Evolutionary conservation across 2,113 vertebrate species (phyloP), one percentile per base, ranked within the genome.

Genomic region (Spilogale gracilis): DNA sequence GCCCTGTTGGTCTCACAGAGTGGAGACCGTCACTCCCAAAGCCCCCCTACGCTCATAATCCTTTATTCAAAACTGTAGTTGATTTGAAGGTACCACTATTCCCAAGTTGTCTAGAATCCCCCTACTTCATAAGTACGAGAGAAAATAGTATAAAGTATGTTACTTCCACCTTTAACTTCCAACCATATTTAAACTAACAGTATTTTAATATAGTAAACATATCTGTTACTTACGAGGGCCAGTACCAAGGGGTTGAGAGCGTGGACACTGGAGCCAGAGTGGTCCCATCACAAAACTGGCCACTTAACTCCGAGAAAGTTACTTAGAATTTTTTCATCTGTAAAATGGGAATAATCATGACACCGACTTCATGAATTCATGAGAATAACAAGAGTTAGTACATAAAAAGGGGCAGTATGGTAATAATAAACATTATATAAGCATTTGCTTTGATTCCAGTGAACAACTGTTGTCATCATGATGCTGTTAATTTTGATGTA

Each of bases 41-140:
- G 9, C 30, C 6, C 25, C 25, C 86, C 50, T 94, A 23, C 73
- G 52, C 9, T 14, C 43, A 6, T 52, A 10, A 21, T 58, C 38
- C 48, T 91, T 88, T 91, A 60, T 87, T 93, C 16, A 58, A 94
- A 81, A 89, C 17, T 81, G 20, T 25, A 78, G 69, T 71, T 67
- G 38, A 73, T 89, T 78, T 67, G 30, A 90, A 91, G 27, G 23
- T 30, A 69, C 38, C 11, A 1, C 60, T 56, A 60, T 50, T 32
- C 14, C 52, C 8, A 79, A 30, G 50, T 25, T 76, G 54, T 52
- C 50, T 79, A 27, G 79, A 45, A 83, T 80, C 30, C 3, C 60
- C 80, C 0, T 56, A 45, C 85, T 96, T 91, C 63, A 85, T 73
- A 92, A 91, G 9, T 50, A 32, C 71, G 58, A 89, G 30, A 45